These are phyloP conservation scores for Otolemur crassicaudatus DNA, from an alignment of 2,797 vertebrate genomes.

Conservation along the genomic window DNA sequence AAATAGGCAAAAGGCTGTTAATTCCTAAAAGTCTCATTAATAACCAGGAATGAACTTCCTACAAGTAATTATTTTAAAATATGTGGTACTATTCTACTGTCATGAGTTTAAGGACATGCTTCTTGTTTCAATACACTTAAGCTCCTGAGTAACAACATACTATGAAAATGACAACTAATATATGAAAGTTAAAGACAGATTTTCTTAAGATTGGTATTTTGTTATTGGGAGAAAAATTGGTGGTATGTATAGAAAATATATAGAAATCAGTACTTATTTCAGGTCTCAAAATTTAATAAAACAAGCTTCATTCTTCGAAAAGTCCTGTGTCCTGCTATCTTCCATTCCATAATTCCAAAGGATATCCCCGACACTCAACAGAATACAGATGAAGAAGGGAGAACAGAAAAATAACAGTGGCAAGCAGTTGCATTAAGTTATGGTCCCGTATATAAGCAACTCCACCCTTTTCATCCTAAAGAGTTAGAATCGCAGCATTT, in stretches of 20 bases:
- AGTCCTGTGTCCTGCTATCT: background rate
- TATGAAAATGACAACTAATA: background rate
- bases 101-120: background rate
- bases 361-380: background rate
- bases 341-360: background rate
- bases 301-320: background rate
- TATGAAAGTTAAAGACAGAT: background rate
- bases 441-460: background rate
- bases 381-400: background rate
- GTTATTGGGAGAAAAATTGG: slow-evolving; percentile 4
- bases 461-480: background rate
- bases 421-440: background rate
- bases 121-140: background rate
- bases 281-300: slow-evolving; percentile 38
- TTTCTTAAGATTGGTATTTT: slow-evolving; percentile 25
- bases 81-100: background rate
- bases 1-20: slow-evolving; percentile 30
- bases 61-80: slow-evolving; percentile 11
- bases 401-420: background rate
- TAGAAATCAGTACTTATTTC: slow-evolving; percentile 8
- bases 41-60: slow-evolving; percentile 13
- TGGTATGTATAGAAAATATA: background rate
- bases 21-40: slow-evolving; percentile 43
- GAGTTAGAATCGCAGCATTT: background rate
- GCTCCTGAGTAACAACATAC: background rate